Evolutionary conservation across 2,113 vertebrate species (phyloP).

Genomic region (Phocoena sinus): DNA sequence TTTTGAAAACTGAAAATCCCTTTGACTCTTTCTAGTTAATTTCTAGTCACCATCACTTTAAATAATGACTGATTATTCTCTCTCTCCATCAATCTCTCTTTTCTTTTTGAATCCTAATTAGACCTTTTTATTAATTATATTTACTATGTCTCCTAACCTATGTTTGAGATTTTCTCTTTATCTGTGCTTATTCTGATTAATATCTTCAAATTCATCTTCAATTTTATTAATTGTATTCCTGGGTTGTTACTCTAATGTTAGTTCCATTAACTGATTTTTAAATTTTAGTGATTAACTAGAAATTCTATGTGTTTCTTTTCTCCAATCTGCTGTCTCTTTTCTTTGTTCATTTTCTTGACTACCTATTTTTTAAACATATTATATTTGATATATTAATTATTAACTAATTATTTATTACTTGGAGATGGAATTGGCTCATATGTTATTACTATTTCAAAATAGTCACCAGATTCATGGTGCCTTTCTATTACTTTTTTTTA

Average conservation of each 20-base stretch:
- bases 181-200: not conserved
- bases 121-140: not conserved
- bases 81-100: not conserved
- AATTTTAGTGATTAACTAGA: not conserved
- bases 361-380: not conserved
- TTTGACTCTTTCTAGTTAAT: not conserved
- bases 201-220: not conserved
- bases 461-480: not conserved
- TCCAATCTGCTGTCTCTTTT: not conserved
- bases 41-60: not conserved
- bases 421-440: not conserved
- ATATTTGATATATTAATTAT: not conserved
- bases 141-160: not conserved
- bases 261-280: not conserved
- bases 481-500: not conserved
- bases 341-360: not conserved
- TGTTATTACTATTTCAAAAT: not conserved
- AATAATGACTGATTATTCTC: not conserved
- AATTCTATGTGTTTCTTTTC: not conserved
- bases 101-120: not conserved
- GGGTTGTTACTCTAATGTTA: not conserved
- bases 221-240: not conserved
- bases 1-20: not conserved
- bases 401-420: not conserved
- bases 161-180: not conserved